Evolutionary conservation across 2,797 vertebrate species (phyloP), one percentile per base, ranked within the genome.

Genomic region (Valencia hispanica): DNA sequence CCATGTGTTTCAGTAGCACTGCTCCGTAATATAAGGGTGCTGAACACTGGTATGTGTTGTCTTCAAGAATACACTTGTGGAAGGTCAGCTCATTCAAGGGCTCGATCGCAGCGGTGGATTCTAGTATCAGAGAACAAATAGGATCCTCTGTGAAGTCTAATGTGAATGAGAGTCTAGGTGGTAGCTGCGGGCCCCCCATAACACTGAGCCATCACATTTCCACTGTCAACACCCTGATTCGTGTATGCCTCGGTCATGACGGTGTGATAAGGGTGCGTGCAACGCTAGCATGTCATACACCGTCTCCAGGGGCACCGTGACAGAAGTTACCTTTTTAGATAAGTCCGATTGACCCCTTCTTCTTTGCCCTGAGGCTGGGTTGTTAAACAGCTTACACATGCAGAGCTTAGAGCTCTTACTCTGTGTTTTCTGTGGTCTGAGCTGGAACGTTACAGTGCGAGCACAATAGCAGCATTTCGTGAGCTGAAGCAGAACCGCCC

Each of bases 81-180:
- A 74, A 79, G 2, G 68, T n/a, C 7, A 74, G 55, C 14, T 79
- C 57, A 0, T 53, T 43, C 34, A 75, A 12, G 0, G 36, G 27
- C 0, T 45, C 4, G 0, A 80, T 4, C 1, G 14, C 30, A 0
- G 27, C 57, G 5, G 73, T 75, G 0, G 73, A 39, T 8, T 75
- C 73, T 1, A 80, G 30, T 20, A 80, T 36, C 17, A 74, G 15
- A 0, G 73, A 36, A 1, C 41, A 50, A 14, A 75, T 3, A 0
- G 79, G 79, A 12, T 80, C 73, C 1, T 66, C 4, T 0, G 18
- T 73, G 41, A 79, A 73, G 18, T 79, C 68, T 12, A 80, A 2
- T 0, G 36, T 43, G 25, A 80, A 80, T 0, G 0, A 0, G 5
- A 75, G 4, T 10, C n/a, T n/a, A 34, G 14, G 53, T 0, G 20